Conservation (phyloP, 1,140 invertebrate species). For the Mizuhopecten yessoensis region DNA sequence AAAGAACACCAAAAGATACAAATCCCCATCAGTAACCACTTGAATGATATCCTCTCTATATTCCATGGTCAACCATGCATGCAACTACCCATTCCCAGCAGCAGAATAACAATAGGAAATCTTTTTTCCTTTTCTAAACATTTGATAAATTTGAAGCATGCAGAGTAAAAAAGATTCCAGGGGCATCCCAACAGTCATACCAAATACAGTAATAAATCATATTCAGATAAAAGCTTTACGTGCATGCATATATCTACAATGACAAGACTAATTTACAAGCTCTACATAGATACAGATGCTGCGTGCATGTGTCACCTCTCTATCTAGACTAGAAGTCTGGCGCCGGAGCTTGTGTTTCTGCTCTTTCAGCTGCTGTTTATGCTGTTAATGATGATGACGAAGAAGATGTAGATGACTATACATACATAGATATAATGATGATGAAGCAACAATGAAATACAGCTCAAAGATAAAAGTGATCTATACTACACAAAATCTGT, state of each 20-base stretch:
- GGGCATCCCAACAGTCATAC: background rate
- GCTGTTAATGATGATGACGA: background rate
- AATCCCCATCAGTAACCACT: too few relatives aligned
- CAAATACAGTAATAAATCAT: background rate
- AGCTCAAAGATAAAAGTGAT: background rate
- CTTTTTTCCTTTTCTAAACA: background rate
- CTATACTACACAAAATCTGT: too few relatives aligned
- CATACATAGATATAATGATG: background rate
- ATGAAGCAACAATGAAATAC: background rate
- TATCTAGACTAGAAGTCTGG: conserved; percentile 37
- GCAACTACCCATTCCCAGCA: background rate
- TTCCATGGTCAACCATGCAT: background rate
- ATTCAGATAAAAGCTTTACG: background rate
- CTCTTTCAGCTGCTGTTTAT: conserved; percentile 27
- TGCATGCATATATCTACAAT: conserved; percentile 10
- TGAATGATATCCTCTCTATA: too few relatives aligned
- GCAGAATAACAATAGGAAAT: too few relatives aligned
- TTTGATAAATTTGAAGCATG: background rate
- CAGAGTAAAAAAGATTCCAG: background rate
- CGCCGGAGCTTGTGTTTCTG: conserved; percentile 19
- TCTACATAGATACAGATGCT: background rate
- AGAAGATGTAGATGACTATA: background rate
- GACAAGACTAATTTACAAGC: background rate
- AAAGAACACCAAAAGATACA: too few relatives aligned
- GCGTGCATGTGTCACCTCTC: conserved; percentile 5